phyloP scores from a whole-genome alignment of 2,888 invertebrate genomes.

The Macrosiphum euphorbiae region DNA sequence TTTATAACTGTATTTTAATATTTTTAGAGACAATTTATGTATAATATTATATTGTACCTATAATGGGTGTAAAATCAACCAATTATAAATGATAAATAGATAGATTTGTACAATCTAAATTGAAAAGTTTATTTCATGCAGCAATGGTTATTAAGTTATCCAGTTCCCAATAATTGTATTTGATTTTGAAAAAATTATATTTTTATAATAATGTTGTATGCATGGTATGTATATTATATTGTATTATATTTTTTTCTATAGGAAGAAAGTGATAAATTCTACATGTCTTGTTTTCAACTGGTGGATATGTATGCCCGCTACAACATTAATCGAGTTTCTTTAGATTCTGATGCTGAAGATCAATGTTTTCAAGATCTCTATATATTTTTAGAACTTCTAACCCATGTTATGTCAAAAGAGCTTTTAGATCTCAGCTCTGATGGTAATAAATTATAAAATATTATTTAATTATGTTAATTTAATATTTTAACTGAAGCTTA shows the following conservation, averaged over 20 bases:
- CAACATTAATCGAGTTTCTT: constrained; percentile 76
- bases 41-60: neutral
- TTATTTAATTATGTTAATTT: neutral
- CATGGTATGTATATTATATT: constrained; percentile 33
- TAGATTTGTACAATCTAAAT: neutral
- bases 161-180: neutral
- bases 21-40: neutral
- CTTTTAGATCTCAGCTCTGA: constrained; percentile 72
- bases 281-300: constrained; percentile 78
- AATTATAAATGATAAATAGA: neutral
- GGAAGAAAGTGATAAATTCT: constrained; percentile 76
- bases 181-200: neutral
- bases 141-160: neutral
- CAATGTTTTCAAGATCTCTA: constrained; percentile 83
- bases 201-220: neutral
- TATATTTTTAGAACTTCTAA: constrained; percentile 83
- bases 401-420: constrained; percentile 75
- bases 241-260: constrained; percentile 70
- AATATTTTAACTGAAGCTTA: constrained; percentile 7
- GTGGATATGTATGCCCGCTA: constrained; percentile 80
- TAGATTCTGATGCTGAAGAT: constrained; percentile 79
- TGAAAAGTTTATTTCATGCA: neutral
- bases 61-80: neutral
- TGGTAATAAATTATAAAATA: constrained; percentile 50
- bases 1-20: constrained; percentile 15